Percentiles rank a stretch among this genome's conserved stretches.
Evolutionary conservation across 2,888 invertebrate species (phyloP).

Genomic region (Netelia virgata): DNA sequence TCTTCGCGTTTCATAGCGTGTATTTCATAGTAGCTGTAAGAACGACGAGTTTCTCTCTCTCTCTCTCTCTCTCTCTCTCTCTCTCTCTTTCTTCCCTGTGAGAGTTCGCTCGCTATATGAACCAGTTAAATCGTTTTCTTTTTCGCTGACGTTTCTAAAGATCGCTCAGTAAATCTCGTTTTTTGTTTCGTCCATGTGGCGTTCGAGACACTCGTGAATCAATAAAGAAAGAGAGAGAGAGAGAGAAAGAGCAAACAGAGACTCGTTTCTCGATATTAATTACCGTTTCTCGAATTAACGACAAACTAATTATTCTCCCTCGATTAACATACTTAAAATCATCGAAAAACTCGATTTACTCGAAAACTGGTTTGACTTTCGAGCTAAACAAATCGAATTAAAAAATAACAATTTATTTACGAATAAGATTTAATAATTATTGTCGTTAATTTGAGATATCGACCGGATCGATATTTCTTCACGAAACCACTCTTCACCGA

Average conservation of each 20-base stretch:
- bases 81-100: neutral
- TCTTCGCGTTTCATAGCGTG: slow-evolving; percentile 12
- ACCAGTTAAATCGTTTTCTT: slow-evolving; percentile 6
- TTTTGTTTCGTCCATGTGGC: neutral
- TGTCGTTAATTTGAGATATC: slow-evolving; percentile 1
- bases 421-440: too few species aligned
- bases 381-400: too few species aligned
- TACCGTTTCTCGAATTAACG: neutral
- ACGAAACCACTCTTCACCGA: slow-evolving; percentile 8
- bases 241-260: neutral
- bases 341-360: neutral
- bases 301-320: neutral
- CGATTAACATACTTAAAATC: neutral
- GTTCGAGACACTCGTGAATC: neutral
- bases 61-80: neutral
- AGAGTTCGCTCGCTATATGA: neutral
- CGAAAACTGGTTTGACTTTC: too few species aligned
- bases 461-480: slow-evolving; percentile 17
- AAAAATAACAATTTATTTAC: too few species aligned
- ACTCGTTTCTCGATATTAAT: neutral
- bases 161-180: neutral
- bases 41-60: slow-evolving; percentile 2
- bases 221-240: slow-evolving; percentile 1
- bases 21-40: slow-evolving; percentile 16
- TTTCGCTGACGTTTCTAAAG: neutral